Evolutionary conservation across 2,888 invertebrate species (phyloP), one percentile per base, ranked within the genome.

Genomic region (Campaea margaritaria): DNA sequence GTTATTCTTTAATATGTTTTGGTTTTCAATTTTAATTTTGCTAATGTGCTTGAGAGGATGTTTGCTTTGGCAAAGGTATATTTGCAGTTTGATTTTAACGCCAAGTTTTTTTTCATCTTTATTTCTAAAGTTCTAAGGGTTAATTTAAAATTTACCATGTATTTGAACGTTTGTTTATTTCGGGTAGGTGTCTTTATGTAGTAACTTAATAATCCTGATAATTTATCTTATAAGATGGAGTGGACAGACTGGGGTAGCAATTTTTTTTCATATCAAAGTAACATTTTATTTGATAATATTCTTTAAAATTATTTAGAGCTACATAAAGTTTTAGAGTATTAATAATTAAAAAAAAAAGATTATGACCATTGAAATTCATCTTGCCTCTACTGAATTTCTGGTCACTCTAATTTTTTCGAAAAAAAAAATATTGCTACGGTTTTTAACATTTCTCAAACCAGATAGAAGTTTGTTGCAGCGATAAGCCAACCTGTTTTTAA

Each of bases 181-280:
- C 28, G 31, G 42, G 48, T n/a, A 31, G 44, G 16, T 57, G n/a
- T n/a, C 45, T 50, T 38, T 12, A 48, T 31, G 62, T 62, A 68
- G 67, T 67, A 63, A 59, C 50, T 59, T 28, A 45, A 58, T 50
- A 64, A 71, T 71, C 65, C 60, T 52, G 38, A 50, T 67, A 60
- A 67, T 71, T 66, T 64, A 68, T 71, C 68, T 56, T 53, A 46
- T 54, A 56, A 44, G 56, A 65, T 65, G 57, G 68, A 69, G 64
- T 62, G 63, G 64, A 59, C 56, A 51, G 50, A 27, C 27, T 27
- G 27, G 27, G 41, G 27, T 36, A 50, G 50, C 21, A 28, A 28
- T 42, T 7, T 0, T 14, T 47, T 52, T 46, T 46, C 14, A 12
- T 14, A 39, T 14, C 28, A 42, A 39, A 34, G 44, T 38, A 27